A percentile compares a stretch with the other conserved stretches of the same genome.
phyloP scores from a whole-genome alignment of 2,113 vertebrate species.

The Elanoides forficatus region DNA sequence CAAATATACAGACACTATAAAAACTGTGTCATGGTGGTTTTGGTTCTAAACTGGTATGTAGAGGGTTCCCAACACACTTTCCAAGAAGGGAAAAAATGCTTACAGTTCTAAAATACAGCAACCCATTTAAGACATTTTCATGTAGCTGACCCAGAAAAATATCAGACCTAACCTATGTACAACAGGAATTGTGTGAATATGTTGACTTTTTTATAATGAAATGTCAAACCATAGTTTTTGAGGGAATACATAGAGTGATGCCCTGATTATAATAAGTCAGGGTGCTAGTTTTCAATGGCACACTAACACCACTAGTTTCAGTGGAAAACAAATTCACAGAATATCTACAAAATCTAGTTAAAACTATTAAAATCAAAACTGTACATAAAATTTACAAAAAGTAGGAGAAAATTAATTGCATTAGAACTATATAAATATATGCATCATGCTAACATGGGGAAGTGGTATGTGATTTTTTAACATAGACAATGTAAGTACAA shows the following conservation, averaged over 20 bases:
- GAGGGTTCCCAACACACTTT: constrained; percentile 88
- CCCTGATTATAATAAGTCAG: constrained; percentile 64
- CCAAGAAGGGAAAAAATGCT: constrained; percentile 88
- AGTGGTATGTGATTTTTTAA: constrained; percentile 58
- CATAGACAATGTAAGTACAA: constrained; percentile 62
- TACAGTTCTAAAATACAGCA: constrained; percentile 89
- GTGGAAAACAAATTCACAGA: constrained; percentile 86
- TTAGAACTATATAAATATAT: constrained; percentile 89
- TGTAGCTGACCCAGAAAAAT: constrained; percentile 71
- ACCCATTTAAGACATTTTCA: constrained; percentile 84
- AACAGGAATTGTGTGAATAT: constrained; percentile 69
- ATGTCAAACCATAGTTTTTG: constrained; percentile 51
- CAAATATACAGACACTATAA: constrained; percentile 95
- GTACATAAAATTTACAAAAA: constrained; percentile 98
- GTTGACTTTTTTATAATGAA: constrained; percentile 62
- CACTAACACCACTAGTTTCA: constrained; percentile 74
- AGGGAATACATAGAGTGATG: constrained; percentile 75
- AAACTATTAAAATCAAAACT: constrained; percentile 96
- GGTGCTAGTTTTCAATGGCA: constrained; percentile 77
- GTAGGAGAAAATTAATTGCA: constrained; percentile 73
- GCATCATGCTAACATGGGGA: constrained; percentile 78
- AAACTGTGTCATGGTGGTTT: constrained; percentile 90
- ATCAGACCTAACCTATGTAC: constrained; percentile 76
- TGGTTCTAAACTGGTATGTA: constrained; percentile 87
- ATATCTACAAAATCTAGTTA: constrained; percentile 91